Evolutionary conservation across 1,140 invertebrate genomes (phyloP).

Genomic region (Nautilus pompilius): DNA sequence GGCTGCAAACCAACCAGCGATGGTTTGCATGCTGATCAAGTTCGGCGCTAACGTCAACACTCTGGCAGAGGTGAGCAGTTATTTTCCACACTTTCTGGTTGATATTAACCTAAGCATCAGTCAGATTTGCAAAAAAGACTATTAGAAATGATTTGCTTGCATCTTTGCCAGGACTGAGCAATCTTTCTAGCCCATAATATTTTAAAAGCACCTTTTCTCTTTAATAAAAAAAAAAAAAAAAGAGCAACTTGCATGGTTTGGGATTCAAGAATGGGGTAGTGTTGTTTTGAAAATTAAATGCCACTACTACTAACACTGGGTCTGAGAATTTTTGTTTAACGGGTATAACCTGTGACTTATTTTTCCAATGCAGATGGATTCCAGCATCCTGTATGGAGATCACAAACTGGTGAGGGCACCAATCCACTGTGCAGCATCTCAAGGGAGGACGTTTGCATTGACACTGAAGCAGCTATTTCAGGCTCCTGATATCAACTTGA

Average conservation of each 20-base stretch:
- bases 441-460: conserved; percentile 25
- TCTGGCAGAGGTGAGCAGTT: conserved; percentile 66
- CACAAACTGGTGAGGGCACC: conserved; percentile 33
- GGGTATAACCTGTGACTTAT: neutral
- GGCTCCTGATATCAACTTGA: conserved; percentile 26
- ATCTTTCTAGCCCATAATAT: neutral
- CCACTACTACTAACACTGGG: neutral
- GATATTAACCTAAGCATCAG: neutral
- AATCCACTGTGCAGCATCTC: conserved; percentile 38
- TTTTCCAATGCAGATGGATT: neutral
- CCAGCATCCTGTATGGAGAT: conserved; percentile 12
- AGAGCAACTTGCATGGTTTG: neutral
- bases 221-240: neutral
- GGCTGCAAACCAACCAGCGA: conserved; percentile 67
- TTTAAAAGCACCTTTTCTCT: neutral
- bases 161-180: neutral
- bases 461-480: conserved; percentile 37
- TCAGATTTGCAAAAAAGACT: neutral
- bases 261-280: neutral
- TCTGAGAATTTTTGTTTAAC: neutral
- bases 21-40: conserved; percentile 68
- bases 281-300: neutral
- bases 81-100: neutral
- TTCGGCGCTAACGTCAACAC: conserved; percentile 69
- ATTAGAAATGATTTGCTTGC: neutral